Evolutionary conservation across 2,888 invertebrate species (phyloP).

Genomic region (Palloptera scutellata): DNA sequence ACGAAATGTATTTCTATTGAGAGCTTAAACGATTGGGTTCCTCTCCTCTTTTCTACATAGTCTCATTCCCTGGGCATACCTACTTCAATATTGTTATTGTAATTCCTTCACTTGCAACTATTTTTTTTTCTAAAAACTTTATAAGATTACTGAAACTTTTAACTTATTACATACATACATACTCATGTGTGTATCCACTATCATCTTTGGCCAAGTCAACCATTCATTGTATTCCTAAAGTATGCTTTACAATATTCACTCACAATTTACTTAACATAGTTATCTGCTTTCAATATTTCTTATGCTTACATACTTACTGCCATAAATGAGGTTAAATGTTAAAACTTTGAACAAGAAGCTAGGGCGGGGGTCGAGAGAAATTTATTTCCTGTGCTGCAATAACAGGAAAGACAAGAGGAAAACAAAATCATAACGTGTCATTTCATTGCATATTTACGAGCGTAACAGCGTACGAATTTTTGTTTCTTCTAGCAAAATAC

Average conservation of each 20-base stretch:
- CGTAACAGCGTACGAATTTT: conserved; percentile 23
- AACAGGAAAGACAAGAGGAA: conserved; percentile 17
- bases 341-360: conserved; percentile 10
- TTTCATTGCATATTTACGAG: conserved; percentile 56
- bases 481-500: background rate
- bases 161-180: background rate
- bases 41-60: no score
- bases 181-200: background rate
- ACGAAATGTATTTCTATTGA: no score
- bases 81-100: no score
- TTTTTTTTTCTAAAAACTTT: no score
- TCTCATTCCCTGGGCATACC: no score
- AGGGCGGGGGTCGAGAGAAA: background rate
- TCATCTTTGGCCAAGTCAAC: background rate
- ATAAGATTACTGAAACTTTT: no score
- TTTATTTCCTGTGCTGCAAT: background rate
- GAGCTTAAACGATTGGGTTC: no score
- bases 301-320: background rate
- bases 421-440: conserved; percentile 57
- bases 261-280: no score
- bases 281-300: no score
- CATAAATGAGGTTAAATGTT: conserved; percentile 22
- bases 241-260: no score
- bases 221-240: background rate
- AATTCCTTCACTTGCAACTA: no score